Percentiles rank a stretch among this genome's conserved stretches.
These are phyloP conservation scores for Pteronotus mesoamericanus DNA, from an alignment of 2,797 vertebrate species.

Conservation along the genomic window DNA sequence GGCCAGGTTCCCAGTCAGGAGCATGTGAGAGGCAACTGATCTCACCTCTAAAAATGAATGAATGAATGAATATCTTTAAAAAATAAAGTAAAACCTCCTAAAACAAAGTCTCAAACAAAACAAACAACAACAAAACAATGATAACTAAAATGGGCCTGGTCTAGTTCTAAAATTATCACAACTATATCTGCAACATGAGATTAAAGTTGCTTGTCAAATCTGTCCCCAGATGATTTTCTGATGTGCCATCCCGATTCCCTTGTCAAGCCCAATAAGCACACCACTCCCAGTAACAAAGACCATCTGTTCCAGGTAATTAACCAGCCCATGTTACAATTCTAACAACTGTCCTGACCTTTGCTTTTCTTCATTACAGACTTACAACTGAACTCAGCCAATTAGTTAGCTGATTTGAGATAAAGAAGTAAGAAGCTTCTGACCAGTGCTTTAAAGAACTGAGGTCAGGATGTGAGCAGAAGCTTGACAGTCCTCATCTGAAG, in stretches of 20 bases:
- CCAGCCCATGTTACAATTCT: constrained; percentile 9
- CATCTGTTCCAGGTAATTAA: constrained; percentile 61
- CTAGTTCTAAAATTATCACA: neutral
- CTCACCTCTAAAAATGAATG: too few species aligned
- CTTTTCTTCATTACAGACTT: constrained; percentile 35
- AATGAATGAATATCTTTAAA: too few species aligned
- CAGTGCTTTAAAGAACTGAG: neutral
- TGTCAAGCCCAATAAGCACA: neutral
- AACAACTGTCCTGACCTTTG: constrained; percentile 34
- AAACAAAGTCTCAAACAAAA: too few species aligned
- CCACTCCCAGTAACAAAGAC: neutral
- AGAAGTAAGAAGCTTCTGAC: neutral
- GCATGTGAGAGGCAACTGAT: too few species aligned
- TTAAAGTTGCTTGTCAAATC: neutral
- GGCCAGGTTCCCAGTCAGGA: too few species aligned
- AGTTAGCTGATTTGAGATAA: neutral
- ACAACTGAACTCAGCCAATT: constrained; percentile 31
- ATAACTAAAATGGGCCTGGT: neutral
- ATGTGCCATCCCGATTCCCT: neutral
- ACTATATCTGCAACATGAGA: neutral
- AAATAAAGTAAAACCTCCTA: too few species aligned
- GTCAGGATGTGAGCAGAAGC: neutral
- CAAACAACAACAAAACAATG: neutral
- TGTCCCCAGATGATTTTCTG: neutral
- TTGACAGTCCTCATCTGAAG: too few species aligned